Percentiles rank a stretch among this genome's conserved stretches.
These are phyloP conservation scores for Pterobdella sp. DNA, from an alignment of 2,888 invertebrate genomes.

Conservation along the genomic window DNA sequence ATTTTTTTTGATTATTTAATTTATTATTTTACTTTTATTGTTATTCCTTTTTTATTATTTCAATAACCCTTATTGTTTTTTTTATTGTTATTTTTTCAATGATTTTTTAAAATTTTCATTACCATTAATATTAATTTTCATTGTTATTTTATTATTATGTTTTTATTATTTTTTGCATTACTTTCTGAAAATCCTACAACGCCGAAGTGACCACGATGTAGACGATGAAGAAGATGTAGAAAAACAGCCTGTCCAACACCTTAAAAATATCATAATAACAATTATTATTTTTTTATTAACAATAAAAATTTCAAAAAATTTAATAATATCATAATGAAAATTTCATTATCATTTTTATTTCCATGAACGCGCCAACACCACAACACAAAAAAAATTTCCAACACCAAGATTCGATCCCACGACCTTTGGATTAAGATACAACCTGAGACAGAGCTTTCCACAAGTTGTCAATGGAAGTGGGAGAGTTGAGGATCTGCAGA, in stretches of 20 bases:
- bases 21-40: not conserved
- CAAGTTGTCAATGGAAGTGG: not conserved
- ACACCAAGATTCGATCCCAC: not conserved
- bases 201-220: slow-evolving; percentile 11
- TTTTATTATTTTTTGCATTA: not conserved
- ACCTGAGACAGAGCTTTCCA: slow-evolving; percentile 11
- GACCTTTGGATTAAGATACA: not conserved
- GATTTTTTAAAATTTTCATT: not conserved
- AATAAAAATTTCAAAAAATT: too few relatives aligned
- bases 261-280: too few relatives aligned
- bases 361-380: too few relatives aligned
- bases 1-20: not conserved
- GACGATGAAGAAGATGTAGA: slow-evolving; percentile 11
- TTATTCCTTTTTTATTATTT: not conserved
- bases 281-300: too few relatives aligned
- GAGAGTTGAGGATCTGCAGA: not conserved
- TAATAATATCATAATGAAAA: too few relatives aligned
- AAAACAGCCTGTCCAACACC: slow-evolving; percentile 19
- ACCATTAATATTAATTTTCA: not conserved
- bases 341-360: too few relatives aligned
- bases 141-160: not conserved
- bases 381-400: not conserved
- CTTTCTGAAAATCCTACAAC: not conserved
- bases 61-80: not conserved
- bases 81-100: not conserved